phyloP scores from a whole-genome alignment of 2,113 vertebrate genomes.

The Podilymbus podiceps region DNA sequence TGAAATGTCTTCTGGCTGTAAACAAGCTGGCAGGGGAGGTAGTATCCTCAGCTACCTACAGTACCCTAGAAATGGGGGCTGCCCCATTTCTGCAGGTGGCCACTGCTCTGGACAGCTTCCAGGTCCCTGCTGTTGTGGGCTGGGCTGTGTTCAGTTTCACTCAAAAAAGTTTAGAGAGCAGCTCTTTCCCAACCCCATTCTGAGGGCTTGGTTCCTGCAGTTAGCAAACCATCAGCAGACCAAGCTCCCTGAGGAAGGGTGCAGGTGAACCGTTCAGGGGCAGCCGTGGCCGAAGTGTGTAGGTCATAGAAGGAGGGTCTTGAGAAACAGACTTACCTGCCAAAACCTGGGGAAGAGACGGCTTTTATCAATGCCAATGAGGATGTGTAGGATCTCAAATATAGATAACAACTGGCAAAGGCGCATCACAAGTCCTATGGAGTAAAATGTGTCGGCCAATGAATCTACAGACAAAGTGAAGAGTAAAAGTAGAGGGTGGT shows the following conservation, averaged over 20 bases:
- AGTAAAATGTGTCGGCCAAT: conserved; percentile 88
- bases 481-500: not conserved
- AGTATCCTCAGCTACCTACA: not conserved
- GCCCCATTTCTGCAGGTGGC: not conserved
- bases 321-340: conserved; percentile 74
- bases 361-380: conserved; percentile 81
- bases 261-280: not conserved
- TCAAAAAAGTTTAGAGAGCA: not conserved
- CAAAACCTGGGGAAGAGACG: conserved; percentile 82
- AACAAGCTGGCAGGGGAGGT: not conserved
- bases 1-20: not conserved
- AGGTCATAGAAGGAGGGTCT: not conserved
- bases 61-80: not conserved
- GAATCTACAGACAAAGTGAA: conserved; percentile 72
- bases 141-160: not conserved
- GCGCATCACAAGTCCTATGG: conserved; percentile 89
- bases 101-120: not conserved
- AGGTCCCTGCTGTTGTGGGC: not conserved
- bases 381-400: conserved; percentile 89
- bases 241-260: not conserved
- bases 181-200: not conserved
- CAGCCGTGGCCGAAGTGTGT: not conserved
- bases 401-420: conserved; percentile 87
- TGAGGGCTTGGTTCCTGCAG: not conserved
- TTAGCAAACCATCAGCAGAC: not conserved